Base-by-base conservation (phyloP, 2,888 invertebrate genomes). In the Harpagoxenus sublaevis region DNA sequence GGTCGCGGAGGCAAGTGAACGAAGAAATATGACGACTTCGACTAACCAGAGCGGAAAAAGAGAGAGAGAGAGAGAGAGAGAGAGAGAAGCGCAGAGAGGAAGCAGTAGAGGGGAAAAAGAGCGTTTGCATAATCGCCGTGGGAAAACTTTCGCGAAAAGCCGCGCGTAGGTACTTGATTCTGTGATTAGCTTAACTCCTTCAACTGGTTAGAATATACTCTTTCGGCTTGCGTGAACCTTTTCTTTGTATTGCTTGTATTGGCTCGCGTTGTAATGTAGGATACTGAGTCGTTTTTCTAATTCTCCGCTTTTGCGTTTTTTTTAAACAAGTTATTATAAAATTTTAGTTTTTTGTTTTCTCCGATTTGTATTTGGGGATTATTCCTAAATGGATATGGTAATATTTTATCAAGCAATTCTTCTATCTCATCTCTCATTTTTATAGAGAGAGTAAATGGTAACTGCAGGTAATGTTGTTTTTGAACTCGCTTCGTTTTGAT, bases 111-210 rank as follows among this genome's bases (percentile, higher is more conserved):
- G 6, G 5, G 51, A 6, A 42, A 71, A 53, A 71, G 45, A 71
- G 31, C 51, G 48, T 62, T 62, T 39, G 73, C 55, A 65, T 84
- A 84, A 84, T 84, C 84, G 62, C n/a, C 84, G 84, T 84, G 84
- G 57, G 81, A 81, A 81, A 84, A 81, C 23, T 66, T 39, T 81
- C n/a, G 42, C 60, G 77, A 82, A 82, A 75, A 77, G 63, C 63
- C 53, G 48, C n/a, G 70, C 70, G 74, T 28, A 23, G 23, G 23
- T 23, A 51, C 28, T 60, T 60, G 74, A 73, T 48, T 81, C n/a
- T 39, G 48, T 28, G 79, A 81, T 81, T 81, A 81, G 74, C 60
- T 60, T 35, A 71, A 79, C 60, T 81, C 48, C 23, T 23, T 48
- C 28, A 73, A 73, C 48, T 39, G 74, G 39, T 60, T 81, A 62